These are phyloP conservation scores for Conomelus anceps DNA, from an alignment of 2,888 invertebrate genomes.

Conservation along the genomic window DNA sequence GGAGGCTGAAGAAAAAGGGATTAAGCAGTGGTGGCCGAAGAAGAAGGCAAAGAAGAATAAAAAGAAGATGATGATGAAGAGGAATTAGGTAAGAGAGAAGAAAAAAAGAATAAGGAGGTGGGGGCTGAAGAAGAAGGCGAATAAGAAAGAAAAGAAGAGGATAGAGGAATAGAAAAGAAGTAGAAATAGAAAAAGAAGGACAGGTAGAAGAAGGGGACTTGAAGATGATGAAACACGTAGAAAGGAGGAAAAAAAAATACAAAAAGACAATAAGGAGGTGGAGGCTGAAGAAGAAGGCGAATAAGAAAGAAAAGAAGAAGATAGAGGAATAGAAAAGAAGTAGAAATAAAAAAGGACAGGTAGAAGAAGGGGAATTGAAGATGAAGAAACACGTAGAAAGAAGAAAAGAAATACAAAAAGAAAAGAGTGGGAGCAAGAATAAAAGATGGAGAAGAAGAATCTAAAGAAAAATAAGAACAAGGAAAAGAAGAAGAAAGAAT, in stretches of 20 bases:
- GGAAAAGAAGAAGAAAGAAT: not conserved
- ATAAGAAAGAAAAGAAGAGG: not conserved
- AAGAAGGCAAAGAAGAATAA: too few relatives aligned
- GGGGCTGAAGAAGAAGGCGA: not conserved
- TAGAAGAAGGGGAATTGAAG: not conserved
- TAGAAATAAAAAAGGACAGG: not conserved
- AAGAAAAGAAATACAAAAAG: not conserved
- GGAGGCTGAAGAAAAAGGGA: not conserved
- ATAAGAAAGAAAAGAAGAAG: not conserved
- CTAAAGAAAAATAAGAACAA: not conserved
- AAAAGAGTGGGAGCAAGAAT: not conserved
- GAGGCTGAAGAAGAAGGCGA: not conserved
- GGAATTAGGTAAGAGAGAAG: not conserved
- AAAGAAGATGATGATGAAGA: not conserved
- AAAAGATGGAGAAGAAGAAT: not conserved
- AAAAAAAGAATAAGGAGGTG: not conserved
- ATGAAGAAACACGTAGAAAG: not conserved
- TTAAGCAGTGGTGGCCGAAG: not conserved
- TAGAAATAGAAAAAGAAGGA: not conserved
- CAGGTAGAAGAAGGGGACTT: not conserved
- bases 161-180: not conserved
- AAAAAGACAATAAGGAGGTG: not conserved
- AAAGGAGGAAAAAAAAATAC: not conserved
- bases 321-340: not conserved
- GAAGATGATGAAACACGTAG: not conserved